Evolutionary conservation across 2,797 vertebrate genomes (phyloP).

Genomic region (Benthosema pterotum): DNA sequence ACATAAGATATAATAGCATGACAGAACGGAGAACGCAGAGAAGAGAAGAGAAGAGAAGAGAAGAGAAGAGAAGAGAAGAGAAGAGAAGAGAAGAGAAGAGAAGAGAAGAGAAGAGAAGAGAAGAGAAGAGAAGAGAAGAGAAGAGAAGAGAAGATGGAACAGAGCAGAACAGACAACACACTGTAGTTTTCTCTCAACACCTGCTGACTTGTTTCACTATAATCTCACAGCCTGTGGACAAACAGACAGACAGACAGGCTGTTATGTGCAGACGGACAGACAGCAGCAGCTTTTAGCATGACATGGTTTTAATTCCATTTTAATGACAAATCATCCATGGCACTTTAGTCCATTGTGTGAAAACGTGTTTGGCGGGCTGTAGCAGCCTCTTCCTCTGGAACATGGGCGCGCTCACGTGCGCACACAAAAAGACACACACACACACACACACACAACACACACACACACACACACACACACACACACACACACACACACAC

Average conservation of each 20-base stretch:
- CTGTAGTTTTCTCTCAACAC: no score
- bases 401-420: slow-evolving; percentile 16
- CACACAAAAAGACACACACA: slow-evolving; percentile 23
- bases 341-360: slow-evolving; percentile 46
- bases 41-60: no score
- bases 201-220: no score
- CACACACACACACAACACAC: not conserved
- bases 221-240: not conserved
- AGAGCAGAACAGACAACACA: no score
- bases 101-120: no score
- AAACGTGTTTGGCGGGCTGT: slow-evolving; percentile 59
- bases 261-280: no score
- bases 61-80: no score
- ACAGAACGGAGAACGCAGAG: no score
- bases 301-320: slow-evolving; percentile 30
- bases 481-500: not conserved
- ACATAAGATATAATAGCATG: not conserved
- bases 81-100: no score
- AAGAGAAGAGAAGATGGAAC: no score
- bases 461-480: not conserved
- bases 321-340: slow-evolving; percentile 22
- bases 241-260: not conserved
- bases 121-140: no score
- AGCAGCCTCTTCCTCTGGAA: slow-evolving; percentile 10
- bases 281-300: not conserved